Percentiles rank a stretch among this genome's conserved stretches.
Evolutionary conservation across 2,797 vertebrate species (phyloP).

Genomic region (Oreonectes daqikongensis): DNA sequence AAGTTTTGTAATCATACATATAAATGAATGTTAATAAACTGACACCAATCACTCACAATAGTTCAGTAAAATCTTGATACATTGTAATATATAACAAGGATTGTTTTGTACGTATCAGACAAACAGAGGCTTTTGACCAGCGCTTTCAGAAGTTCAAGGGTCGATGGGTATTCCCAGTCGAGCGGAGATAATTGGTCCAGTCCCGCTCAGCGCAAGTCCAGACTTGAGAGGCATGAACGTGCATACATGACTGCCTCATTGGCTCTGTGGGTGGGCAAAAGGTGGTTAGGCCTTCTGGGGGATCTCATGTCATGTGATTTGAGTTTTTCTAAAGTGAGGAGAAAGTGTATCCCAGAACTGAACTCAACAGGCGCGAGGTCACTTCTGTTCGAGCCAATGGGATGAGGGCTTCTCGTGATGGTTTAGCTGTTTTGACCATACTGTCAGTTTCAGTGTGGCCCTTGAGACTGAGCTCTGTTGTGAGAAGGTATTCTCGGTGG

Average conservation of each 20-base stretch:
- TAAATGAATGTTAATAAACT: no score
- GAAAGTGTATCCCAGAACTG: slow-evolving; percentile 45
- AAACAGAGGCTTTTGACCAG: slow-evolving; percentile 28
- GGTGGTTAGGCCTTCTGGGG: slow-evolving; percentile 68
- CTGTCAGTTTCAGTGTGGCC: slow-evolving; percentile 45
- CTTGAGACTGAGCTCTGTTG: slow-evolving; percentile 37
- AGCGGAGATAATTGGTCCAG: slow-evolving; percentile 72
- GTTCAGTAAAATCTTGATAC: slow-evolving; percentile 18
- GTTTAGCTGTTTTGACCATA: slow-evolving; percentile 34
- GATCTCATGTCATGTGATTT: slow-evolving; percentile 59
- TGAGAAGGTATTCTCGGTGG: slow-evolving; percentile 23
- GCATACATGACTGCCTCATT: slow-evolving; percentile 74
- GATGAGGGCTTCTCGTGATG: slow-evolving; percentile 21
- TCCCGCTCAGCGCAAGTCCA: slow-evolving; percentile 64
- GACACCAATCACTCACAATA: background rate
- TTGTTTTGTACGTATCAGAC: slow-evolving; percentile 12
- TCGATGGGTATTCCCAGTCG: slow-evolving; percentile 69
- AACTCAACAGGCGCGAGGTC: slow-evolving; percentile 37
- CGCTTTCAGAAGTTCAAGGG: slow-evolving; percentile 40
- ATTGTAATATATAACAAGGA: background rate
- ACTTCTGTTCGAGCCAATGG: slow-evolving; percentile 44
- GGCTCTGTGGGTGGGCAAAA: slow-evolving; percentile 70
- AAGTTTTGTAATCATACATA: background rate
- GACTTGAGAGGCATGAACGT: slow-evolving; percentile 72
- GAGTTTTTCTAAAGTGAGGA: slow-evolving; percentile 47